Evolutionary conservation across 2,113 vertebrate genomes (phyloP).

Genomic region (Phaethon lepturus): DNA sequence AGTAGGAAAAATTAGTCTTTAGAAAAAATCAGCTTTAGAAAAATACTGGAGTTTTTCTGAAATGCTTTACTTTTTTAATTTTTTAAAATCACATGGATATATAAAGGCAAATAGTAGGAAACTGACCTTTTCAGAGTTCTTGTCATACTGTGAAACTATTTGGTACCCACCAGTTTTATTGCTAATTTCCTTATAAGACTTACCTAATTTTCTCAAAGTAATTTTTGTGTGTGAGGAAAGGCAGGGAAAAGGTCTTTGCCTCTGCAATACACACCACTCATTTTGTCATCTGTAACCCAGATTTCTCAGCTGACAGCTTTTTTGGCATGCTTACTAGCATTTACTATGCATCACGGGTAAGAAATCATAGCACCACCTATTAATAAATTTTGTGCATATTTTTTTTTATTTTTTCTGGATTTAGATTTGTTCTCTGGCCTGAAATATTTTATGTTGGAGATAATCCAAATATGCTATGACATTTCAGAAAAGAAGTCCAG

Average conservation of each 20-base stretch:
- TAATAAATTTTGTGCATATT: neutral
- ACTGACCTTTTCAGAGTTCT: conserved; percentile 62
- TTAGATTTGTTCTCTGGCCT: neutral
- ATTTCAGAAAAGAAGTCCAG: neutral
- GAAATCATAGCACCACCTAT: neutral
- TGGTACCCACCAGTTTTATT: conserved; percentile 32
- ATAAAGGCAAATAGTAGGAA: conserved; percentile 47
- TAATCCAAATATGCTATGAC: neutral
- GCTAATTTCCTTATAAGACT: conserved; percentile 36
- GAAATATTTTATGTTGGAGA: neutral
- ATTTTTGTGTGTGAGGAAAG: neutral
- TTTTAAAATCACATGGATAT: conserved; percentile 8
- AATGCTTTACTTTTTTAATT: neutral
- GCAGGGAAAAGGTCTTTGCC: neutral
- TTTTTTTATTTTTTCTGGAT: neutral
- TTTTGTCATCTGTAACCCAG: neutral
- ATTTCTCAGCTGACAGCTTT: neutral
- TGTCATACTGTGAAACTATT: conserved; percentile 41
- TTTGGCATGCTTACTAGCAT: neutral
- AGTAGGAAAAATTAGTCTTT: conserved; percentile 3
- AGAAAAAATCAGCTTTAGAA: conserved; percentile 32
- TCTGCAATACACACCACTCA: neutral
- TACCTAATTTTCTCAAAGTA: conserved; percentile 7
- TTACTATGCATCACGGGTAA: neutral
- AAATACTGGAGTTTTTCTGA: conserved; percentile 55